These are phyloP conservation scores for Andrena chrysosceles DNA, from an alignment of 2,888 invertebrate genomes.

Conservation along the genomic window DNA sequence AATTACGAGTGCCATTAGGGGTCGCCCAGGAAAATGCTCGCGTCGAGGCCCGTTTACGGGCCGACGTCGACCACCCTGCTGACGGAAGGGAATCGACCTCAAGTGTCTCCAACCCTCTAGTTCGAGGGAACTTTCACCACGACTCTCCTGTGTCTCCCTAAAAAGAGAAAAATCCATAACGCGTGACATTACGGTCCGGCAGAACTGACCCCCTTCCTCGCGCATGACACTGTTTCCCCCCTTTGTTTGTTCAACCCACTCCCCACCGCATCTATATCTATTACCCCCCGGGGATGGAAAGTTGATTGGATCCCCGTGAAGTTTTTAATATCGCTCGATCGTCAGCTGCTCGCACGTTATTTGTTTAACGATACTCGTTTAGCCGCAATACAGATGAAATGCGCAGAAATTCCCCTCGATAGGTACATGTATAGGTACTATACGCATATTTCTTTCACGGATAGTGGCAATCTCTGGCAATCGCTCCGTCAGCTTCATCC, in stretches of 20 bases:
- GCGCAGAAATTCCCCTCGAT: neutral
- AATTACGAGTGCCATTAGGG: conserved; percentile 54
- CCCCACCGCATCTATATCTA: neutral
- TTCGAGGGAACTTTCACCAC: conserved; percentile 25
- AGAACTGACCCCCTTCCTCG: no score
- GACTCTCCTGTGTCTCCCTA: neutral
- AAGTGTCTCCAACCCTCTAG: conserved; percentile 20
- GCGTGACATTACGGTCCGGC: neutral
- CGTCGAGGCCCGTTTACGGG: conserved; percentile 50
- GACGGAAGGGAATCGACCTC: conserved; percentile 49
- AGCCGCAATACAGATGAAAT: neutral
- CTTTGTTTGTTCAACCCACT: neutral
- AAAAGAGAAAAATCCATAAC: conserved; percentile 34
- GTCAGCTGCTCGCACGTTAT: neutral
- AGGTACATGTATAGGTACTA: no score
- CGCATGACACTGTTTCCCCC: no score
- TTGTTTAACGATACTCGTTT: conserved; percentile 5
- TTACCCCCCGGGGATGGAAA: neutral
- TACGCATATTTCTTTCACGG: neutral
- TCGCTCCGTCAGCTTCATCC: no score
- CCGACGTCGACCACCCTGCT: conserved; percentile 39
- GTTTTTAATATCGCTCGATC: neutral
- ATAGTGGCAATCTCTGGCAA: no score
- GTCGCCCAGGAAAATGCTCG: conserved; percentile 37
- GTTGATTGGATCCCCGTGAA: conserved; percentile 5